Evolutionary conservation across 2,888 invertebrate species (phyloP).

Genomic region (Tholera decimalis): DNA sequence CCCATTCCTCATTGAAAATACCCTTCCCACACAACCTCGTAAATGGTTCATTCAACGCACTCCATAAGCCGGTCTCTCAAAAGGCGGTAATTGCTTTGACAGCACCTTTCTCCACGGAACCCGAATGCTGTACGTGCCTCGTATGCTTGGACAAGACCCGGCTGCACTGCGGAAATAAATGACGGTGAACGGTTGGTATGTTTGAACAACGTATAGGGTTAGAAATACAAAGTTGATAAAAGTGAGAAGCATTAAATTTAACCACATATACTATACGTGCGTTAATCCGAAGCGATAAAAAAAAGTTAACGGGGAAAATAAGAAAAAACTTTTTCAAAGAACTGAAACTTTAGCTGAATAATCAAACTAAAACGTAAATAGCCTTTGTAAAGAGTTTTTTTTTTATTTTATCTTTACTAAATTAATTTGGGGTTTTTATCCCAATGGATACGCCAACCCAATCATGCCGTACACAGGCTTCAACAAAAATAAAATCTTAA

Average conservation of each 20-base stretch:
- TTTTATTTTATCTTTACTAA: no score
- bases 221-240: neutral
- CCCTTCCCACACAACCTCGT: conserved; percentile 2
- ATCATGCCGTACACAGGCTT: no score
- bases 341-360: no score
- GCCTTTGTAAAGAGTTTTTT: no score
- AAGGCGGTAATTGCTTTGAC: conserved; percentile 41
- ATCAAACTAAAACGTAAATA: no score
- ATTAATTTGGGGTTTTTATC: no score
- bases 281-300: no score
- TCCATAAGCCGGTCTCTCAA: conserved; percentile 35
- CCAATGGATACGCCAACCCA: no score
- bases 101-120: conserved; percentile 25
- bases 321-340: no score
- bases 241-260: neutral
- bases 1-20: neutral
- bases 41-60: conserved; percentile 25
- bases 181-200: conserved; percentile 8
- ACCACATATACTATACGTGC: no score
- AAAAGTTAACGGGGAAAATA: no score
- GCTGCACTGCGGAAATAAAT: conserved; percentile 21
- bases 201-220: conserved; percentile 4
- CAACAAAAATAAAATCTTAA: no score
- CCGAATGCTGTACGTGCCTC: conserved; percentile 43
- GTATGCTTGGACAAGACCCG: conserved; percentile 13